Evolutionary conservation across 2,888 invertebrate genomes (phyloP).

Genomic region (Troglohyphantes excavatus): DNA sequence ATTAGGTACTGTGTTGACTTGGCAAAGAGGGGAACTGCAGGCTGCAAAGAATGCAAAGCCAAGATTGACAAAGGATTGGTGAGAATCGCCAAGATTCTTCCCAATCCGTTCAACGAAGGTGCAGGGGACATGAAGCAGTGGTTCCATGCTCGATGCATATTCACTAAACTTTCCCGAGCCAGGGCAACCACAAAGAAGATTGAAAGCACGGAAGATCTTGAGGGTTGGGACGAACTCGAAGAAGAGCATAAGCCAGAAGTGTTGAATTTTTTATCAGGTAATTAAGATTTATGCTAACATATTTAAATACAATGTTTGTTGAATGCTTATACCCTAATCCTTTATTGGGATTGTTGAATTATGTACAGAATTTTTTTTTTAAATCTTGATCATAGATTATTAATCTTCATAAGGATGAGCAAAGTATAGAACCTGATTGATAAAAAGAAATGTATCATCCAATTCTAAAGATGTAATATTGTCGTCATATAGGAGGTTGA

Average conservation of each 20-base stretch:
- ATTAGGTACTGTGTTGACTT: constrained; percentile 87
- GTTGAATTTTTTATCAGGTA: constrained; percentile 81
- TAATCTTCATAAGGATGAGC: no score
- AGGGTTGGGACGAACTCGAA: constrained; percentile 88
- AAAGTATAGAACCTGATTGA: no score
- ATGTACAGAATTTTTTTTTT: no score
- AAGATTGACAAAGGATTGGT: constrained; percentile 89
- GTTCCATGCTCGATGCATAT: constrained; percentile 91
- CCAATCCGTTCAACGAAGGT: constrained; percentile 89
- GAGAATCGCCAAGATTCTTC: constrained; percentile 86
- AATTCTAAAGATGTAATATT: no score
- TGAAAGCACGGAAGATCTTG: constrained; percentile 88
- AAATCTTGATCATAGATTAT: no score
- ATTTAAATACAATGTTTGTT: no score
- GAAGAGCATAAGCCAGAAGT: constrained; percentile 88
- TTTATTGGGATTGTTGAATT: no score
- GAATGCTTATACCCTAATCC: no score
- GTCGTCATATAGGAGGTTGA: no score
- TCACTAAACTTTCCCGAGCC: constrained; percentile 90
- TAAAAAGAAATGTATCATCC: no score
- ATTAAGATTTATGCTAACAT: no score
- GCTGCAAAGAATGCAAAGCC: constrained; percentile 93
- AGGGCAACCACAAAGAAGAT: constrained; percentile 91
- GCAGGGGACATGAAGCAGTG: constrained; percentile 92
- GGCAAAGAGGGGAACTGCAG: constrained; percentile 90